Conservation (phyloP, 2,888 invertebrate species). For the Hydrotaea diabolus region DNA sequence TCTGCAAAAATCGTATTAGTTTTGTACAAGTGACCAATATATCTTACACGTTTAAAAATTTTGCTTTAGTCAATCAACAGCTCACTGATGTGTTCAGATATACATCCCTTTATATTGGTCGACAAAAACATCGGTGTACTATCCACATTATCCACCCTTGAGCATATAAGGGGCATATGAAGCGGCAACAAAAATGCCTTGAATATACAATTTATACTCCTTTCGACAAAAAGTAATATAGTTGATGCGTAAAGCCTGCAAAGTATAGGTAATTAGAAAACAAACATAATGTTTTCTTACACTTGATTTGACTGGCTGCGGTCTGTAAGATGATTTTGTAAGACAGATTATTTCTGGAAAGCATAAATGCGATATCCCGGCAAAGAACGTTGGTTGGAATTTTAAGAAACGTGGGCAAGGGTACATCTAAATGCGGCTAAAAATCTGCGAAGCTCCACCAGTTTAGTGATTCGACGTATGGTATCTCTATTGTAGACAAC, state of each 20-base stretch:
- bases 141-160: too few relatives aligned
- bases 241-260: conserved; percentile 11
- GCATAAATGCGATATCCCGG: not conserved
- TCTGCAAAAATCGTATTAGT: conserved; percentile 43
- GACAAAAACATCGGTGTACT: too few relatives aligned
- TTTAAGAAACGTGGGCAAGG: not conserved
- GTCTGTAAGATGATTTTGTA: not conserved
- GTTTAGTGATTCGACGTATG: conserved; percentile 20
- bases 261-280: conserved; percentile 37
- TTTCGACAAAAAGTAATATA: not conserved
- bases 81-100: not conserved
- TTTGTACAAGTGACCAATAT: conserved; percentile 3
- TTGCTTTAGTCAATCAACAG: not conserved
- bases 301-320: not conserved
- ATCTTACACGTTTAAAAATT: conserved; percentile 20
- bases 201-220: too few relatives aligned
- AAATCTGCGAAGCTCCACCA: conserved; percentile 41
- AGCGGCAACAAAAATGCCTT: not conserved
- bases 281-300: conserved; percentile 32
- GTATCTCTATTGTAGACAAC: not conserved
- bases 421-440: not conserved
- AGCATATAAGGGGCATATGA: too few relatives aligned
- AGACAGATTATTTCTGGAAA: not conserved
- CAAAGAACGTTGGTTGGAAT: not conserved
- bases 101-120: not conserved